These are phyloP conservation scores for Mobula birostris DNA, from an alignment of 2,113 vertebrate genomes.

Conservation along the genomic window DNA sequence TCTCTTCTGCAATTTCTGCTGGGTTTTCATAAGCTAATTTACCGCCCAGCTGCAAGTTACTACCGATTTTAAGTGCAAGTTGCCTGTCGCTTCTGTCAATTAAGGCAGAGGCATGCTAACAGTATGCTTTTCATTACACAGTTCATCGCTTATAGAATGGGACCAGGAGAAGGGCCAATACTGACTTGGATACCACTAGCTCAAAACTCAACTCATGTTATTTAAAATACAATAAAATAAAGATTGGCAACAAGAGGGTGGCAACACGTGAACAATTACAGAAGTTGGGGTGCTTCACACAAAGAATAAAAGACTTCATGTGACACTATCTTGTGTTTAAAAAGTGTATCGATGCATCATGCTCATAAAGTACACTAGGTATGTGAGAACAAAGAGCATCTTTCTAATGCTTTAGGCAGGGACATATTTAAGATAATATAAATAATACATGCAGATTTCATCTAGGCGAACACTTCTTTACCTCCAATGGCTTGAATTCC, in stretches of 20 bases:
- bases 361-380: not conserved
- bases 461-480: slow-evolving; percentile 47
- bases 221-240: not conserved
- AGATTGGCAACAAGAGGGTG: not conserved
- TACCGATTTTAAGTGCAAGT: not conserved
- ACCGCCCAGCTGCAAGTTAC: not conserved
- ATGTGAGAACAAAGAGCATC: not conserved
- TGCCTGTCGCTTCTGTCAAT: not conserved
- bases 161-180: not conserved
- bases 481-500: slow-evolving; percentile 77
- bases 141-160: not conserved
- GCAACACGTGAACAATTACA: not conserved
- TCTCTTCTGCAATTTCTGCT: not conserved
- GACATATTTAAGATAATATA: not conserved
- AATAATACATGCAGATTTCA: not conserved
- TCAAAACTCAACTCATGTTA: not conserved
- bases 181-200: not conserved
- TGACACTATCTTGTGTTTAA: not conserved
- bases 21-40: not conserved
- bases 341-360: not conserved
- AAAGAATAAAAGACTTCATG: not conserved
- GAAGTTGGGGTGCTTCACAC: not conserved
- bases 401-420: not conserved
- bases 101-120: not conserved
- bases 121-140: not conserved